Base-by-base conservation (phyloP, 2,113 vertebrate species). In the Agapornis roseicollis region DNA sequence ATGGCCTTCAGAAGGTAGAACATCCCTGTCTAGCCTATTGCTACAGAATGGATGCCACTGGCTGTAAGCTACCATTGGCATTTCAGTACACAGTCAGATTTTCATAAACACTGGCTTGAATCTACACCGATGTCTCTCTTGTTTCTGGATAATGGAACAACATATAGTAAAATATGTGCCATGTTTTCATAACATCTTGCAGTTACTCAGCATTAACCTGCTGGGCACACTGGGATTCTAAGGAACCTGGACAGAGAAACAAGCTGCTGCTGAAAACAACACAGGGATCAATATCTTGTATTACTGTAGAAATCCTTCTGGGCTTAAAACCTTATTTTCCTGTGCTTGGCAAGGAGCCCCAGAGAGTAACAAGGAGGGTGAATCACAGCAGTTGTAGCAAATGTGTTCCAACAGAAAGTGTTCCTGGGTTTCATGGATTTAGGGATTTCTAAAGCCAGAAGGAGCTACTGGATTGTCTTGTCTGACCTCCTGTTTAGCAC, bases 311-410 rank as follows among this genome's bases (percentile, higher is more conserved):
- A 98, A 96, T 97, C 95, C 91, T 98, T 97, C 95, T 97, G 97
- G 96, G 93, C 81, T 98, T 97, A 97, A 97, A 97, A 89, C 93
- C 97, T 96, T 97, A 97, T 97, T 97, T 98, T 97, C 93, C 96
- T 91, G 86, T 97, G 91, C 97, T 97, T 97, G 92, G 91, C 86
- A 95, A 94, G 84, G 94, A 97, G 94, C 90, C 89, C 85, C 80
- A 66, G 97, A 96, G 94, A 97, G 87, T 27, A 92, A 92, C 88
- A 97, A 95, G 84, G 81, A 96, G 49, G 85, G 90, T 90, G 94
- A 97, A 95, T 98, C 91, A 96, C 94, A 96, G 92, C 90, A 93
- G 82, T 64, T 93, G 76, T 89, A 94, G 90, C 83, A 96, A 96
- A 94, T 66, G 55, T 94, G 85, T 95, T 88, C 84, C 90, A 93